Percentiles rank a stretch among this genome's conserved stretches.
Evolutionary conservation across 1,140 invertebrate species (phyloP).

Genomic region (Caenorhabditis remanei): DNA sequence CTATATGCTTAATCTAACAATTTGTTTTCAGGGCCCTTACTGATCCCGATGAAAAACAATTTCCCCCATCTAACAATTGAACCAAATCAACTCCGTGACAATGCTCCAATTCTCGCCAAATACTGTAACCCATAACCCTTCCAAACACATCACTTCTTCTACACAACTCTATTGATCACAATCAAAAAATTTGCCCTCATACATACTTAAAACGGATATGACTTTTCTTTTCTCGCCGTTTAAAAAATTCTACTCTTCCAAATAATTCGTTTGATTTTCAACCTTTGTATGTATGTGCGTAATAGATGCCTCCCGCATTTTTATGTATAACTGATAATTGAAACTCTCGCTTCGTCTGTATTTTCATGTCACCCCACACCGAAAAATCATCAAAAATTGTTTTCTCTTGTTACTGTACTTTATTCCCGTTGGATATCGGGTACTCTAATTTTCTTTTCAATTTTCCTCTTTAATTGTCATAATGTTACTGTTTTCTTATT

Average conservation of each 20-base stretch:
- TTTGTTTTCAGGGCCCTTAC: slow-evolving; percentile 23
- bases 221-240: neutral
- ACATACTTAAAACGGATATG: neutral
- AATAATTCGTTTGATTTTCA: slow-evolving; percentile 9
- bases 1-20: neutral
- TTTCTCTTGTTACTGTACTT: slow-evolving; percentile 33
- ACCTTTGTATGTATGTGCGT: neutral
- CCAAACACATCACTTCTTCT: neutral
- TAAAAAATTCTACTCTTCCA: neutral
- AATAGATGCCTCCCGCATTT: slow-evolving; percentile 31
- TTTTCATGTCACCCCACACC: slow-evolving; percentile 47
- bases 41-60: slow-evolving; percentile 47
- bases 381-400: slow-evolving; percentile 41
- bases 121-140: neutral
- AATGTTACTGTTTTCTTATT: neutral
- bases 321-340: slow-evolving; percentile 33
- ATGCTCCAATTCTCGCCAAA: slow-evolving; percentile 12
- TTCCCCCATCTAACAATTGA: slow-evolving; percentile 13
- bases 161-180: too few relatives aligned
- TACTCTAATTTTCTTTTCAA: neutral
- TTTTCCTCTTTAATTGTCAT: neutral
- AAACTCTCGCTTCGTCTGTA: neutral
- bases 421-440: slow-evolving; percentile 55
- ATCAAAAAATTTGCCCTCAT: neutral
- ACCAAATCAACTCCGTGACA: slow-evolving; percentile 47